A percentile compares a stretch with the other conserved stretches of the same genome.
phyloP scores from a whole-genome alignment of 1,140 invertebrate genomes.

The Drosophila leontia region DNA sequence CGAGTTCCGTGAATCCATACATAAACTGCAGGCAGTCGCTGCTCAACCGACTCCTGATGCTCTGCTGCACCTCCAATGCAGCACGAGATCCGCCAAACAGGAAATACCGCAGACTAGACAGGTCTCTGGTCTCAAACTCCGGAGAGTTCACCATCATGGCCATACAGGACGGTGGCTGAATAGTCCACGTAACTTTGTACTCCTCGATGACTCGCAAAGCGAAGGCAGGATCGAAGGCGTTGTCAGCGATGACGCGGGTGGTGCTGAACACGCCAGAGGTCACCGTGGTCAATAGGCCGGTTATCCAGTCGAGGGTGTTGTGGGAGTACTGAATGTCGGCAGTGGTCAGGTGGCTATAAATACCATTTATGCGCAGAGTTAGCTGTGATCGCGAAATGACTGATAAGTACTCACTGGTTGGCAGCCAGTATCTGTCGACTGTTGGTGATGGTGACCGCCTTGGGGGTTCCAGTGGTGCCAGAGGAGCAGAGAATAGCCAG shows the following conservation, averaged over 20 bases:
- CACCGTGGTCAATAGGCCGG: constrained; percentile 35
- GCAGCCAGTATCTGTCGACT: constrained; percentile 33
- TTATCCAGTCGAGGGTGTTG: constrained; percentile 59
- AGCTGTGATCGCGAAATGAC: too few relatives aligned
- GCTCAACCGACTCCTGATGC: constrained; percentile 26
- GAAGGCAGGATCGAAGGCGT: constrained; percentile 38
- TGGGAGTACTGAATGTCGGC: constrained; percentile 48
- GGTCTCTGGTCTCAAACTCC: constrained; percentile 11
- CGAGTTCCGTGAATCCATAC: constrained; percentile 56
- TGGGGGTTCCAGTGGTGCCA: constrained; percentile 91
- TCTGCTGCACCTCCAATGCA: constrained; percentile 29
- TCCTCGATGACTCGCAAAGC: constrained; percentile 29
- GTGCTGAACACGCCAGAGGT: constrained; percentile 45
- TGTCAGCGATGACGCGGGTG: constrained; percentile 40
- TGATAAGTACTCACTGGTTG: constrained; percentile 8
- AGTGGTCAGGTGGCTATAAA: constrained; percentile 26
- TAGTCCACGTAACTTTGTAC: constrained; percentile 47
- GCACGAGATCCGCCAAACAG: constrained; percentile 38
- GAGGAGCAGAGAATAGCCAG: constrained; percentile 86
- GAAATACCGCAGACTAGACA: constrained; percentile 21
- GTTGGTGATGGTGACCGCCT: constrained; percentile 91
- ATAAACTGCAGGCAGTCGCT: constrained; percentile 19
- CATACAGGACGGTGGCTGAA: constrained; percentile 29
- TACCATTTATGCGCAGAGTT: not conserved
- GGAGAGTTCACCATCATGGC: constrained; percentile 27